Base-by-base conservation (phyloP, 2,113 vertebrate genomes). In the Marmota monax region DNA sequence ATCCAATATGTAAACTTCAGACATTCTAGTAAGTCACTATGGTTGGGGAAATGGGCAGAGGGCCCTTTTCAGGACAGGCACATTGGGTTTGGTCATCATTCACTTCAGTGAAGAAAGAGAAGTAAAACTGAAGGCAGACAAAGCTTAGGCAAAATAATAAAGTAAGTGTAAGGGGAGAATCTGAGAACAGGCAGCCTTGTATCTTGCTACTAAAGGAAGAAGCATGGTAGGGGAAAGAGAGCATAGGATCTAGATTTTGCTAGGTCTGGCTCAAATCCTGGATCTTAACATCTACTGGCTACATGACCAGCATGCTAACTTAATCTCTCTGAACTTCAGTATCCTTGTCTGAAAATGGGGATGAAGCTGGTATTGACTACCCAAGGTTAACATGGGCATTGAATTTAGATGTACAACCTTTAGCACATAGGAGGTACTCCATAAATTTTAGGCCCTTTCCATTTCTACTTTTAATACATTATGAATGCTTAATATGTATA, bases 1-100 rank as follows among this genome's bases (percentile, higher is more conserved):
- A 96, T 65, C 90, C 94, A 79, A 23, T 65, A 48, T 77, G 83
- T 84, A 97, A 95, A 89, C 79, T 95, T 84, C 82, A 97, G 34
- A 93, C 78, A 20, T 86, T 95, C 67, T 89, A 95, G 92, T 95
- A 98, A 97, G 92, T 95, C 74, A 94, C 39, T 83, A 32, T 88
- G 83, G 17, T 84, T 13, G 51, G 58, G 51, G 58, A 63, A 78
- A 32, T 91, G 13, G 18, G 78, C 27, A 34, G 22, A 51, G 6
- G 34, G 29, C 5, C 45, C 45, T 45, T 45, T 23, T 94, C 32
- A 56, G 27, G 56, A 67, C 25, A 72, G 48, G 39, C 32, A 37
- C 73, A 6, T 56, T 93, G 78, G 11, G 32, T 83, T 97, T 96
- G 65, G 56, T 92, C 22, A 74, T 61, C 91, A 51, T 13, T 37